Conservation (phyloP, 2,888 invertebrate species). For the Aphodius granarius region DNA sequence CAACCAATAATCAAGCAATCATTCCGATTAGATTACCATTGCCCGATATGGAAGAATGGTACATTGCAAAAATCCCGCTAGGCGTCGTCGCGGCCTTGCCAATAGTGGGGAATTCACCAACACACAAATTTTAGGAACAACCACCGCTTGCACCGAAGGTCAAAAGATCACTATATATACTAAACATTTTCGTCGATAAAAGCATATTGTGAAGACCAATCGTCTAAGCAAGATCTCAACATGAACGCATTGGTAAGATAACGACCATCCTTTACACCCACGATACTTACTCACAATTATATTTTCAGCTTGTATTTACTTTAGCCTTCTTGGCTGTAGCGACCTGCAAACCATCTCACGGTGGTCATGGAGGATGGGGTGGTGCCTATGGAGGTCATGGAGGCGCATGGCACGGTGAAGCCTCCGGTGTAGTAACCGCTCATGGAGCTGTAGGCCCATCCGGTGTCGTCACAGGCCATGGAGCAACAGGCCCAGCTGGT, state of each 20-base stretch:
- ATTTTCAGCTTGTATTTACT: neutral
- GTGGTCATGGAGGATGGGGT: neutral
- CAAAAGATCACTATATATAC: conserved; percentile 4
- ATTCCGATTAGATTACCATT: neutral
- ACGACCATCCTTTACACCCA: neutral
- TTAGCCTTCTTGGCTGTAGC: conserved; percentile 3
- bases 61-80: neutral
- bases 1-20: neutral
- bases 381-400: neutral
- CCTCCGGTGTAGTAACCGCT: neutral
- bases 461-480: conserved; percentile 7
- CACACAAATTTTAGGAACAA: neutral
- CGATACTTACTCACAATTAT: neutral
- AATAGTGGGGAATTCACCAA: neutral
- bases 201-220: neutral
- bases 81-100: neutral
- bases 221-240: conserved; percentile 1
- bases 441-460: conserved; percentile 6
- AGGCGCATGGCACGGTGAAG: neutral
- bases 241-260: conserved; percentile 11
- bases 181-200: neutral
- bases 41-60: neutral
- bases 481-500: neutral
- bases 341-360: neutral
- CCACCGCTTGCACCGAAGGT: conserved; percentile 1